Evolutionary conservation across 2,888 invertebrate genomes (phyloP).

Genomic region (Tinea semifulvella): DNA sequence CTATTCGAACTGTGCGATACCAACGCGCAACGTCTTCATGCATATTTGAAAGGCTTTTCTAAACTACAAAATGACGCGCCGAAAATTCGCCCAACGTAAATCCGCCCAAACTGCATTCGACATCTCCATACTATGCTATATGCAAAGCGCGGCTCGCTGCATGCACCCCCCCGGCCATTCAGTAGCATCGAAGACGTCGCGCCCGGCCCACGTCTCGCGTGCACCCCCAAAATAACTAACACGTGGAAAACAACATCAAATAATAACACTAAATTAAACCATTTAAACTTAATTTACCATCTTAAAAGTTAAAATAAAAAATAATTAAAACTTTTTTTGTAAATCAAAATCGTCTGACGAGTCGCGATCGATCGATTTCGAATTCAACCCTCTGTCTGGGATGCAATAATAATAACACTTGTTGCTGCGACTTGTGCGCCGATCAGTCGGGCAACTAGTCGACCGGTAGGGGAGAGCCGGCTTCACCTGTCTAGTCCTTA

Average conservation of each 20-base stretch:
- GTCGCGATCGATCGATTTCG: neutral
- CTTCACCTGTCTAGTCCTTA: constrained; percentile 47
- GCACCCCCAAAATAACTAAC: neutral
- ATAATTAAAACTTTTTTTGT: neutral
- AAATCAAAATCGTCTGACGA: neutral
- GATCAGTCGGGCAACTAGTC: constrained; percentile 29
- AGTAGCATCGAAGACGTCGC: neutral
- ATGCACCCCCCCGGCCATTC: constrained; percentile 2
- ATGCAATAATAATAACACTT: constrained; percentile 18
- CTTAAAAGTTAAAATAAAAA: neutral
- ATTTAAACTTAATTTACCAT: neutral
- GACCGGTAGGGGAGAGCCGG: constrained; percentile 28
- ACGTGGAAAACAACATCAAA: neutral
- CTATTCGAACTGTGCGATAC: no score
- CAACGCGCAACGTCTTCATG: no score
- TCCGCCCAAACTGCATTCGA: neutral
- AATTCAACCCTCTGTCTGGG: constrained; percentile 8
- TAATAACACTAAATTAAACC: neutral
- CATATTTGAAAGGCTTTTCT: no score
- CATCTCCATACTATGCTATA: constrained; percentile 1
- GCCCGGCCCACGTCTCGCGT: neutral
- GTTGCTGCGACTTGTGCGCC: constrained; percentile 24
- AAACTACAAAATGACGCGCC: no score
- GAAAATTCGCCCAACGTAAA: neutral
- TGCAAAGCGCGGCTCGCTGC: neutral